Base-by-base conservation (phyloP, 2,113 vertebrate species). In the Oophaga pumilio region DNA sequence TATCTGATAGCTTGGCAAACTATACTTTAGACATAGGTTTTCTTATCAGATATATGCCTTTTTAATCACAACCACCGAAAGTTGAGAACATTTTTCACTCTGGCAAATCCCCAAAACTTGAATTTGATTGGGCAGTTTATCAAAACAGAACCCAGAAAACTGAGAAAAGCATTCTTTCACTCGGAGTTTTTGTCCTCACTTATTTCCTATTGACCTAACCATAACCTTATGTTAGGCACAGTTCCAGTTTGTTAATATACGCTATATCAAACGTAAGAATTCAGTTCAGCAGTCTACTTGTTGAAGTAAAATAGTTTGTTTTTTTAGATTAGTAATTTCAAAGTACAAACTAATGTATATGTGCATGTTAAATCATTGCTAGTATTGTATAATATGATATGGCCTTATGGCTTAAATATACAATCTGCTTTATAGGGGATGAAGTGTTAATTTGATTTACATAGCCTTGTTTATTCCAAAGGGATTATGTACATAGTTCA, bases 111-210 rank as follows among this genome's bases (percentile, higher is more conserved):
- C 90, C 91, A 92, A 92, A 90, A 24, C 49, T 79, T 88, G 90
- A 93, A 89, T 92, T 93, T 94, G 93, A 94, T 89, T 93, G 91
- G 93, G 91, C 91, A 89, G 91, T 91, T 85, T 90, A 93, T 95
- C 87, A 59, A 94, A 95, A 94, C 92, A 92, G 94, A 93, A 93
- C 90, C 88, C 91, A 49, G 92, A 89, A 73, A 93, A 93, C 90
- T 88, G 91, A 49, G 92, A 89, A 73, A 87, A 89, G 89, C 91
- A 93, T 96, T 97, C 95, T 92, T 94, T 90, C 94, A 92, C 94
- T 94, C 91, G 92, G 95, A 96, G 96, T 95, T 95, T 96, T 95
- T 95, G 96, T 96, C 93, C 93, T 86, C 64, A 85, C 91, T 92
- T 91, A 92, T 93, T 96, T 96, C 96, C 96, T 96, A 93, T 92